Percentiles rank a stretch among this genome's conserved stretches.
phyloP scores from a whole-genome alignment of 2,797 vertebrate species.

The Notamacropus eugenii region DNA sequence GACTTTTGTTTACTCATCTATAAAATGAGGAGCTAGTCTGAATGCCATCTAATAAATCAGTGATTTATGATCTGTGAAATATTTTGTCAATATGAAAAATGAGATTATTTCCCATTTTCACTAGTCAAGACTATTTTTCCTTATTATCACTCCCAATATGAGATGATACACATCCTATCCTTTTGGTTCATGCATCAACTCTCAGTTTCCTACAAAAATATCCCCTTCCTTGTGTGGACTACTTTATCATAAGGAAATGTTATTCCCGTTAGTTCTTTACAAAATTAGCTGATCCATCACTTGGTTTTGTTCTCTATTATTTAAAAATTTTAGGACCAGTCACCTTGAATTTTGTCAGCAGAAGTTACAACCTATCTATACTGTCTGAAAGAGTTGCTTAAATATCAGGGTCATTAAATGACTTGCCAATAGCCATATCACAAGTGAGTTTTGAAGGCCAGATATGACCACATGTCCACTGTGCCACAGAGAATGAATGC shows the following conservation, averaged over 20 bases:
- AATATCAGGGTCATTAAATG: no score
- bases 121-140: constrained; percentile 36
- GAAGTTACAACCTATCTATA: no score
- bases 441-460: no score
- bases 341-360: no score
- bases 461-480: neutral
- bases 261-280: no score
- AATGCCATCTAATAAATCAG: neutral
- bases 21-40: neutral
- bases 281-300: no score
- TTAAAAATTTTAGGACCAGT: no score
- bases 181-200: neutral
- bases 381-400: no score
- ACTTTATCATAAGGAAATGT: no score
- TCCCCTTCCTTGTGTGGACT: neutral
- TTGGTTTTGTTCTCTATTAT: no score
- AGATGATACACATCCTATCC: neutral
- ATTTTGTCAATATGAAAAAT: constrained; percentile 27
- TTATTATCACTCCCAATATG: neutral
- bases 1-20: neutral
- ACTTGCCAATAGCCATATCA: no score
- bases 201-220: neutral
- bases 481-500: neutral
- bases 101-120: constrained; percentile 30
- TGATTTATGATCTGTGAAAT: neutral